Evolutionary conservation across 92 coral and sea anemone genomes (phyloP), one percentile per base, ranked within the genome.

Genomic region (Epizoanthus rinbou): DNA sequence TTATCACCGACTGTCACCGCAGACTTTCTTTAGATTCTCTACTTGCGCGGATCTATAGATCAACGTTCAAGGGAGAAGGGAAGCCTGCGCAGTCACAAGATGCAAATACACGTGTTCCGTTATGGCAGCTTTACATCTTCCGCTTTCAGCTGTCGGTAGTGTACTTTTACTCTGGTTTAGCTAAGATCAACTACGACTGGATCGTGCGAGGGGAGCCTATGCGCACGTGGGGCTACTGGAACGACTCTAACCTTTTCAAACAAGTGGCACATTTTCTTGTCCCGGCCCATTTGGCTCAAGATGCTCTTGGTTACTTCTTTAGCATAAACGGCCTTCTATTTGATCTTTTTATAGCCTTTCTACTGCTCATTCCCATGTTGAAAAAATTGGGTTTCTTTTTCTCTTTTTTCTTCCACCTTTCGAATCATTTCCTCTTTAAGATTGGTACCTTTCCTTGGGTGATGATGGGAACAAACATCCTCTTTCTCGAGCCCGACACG

Each of bases 371-470:
- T 15, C 81, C 91, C 7, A 79, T 56, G 52, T 78, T 85, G 35
- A 64, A 86, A 16, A 63, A 56, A 15, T 11, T 75, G 4, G 91
- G 88, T 3, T 69, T 88, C n/a, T 8, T 66, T 4, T 54, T 80
- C 16, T 64, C 85, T 21, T 28, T 80, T 8, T 56, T 64, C 23
- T 88, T 88, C 56, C 91, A 88, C 33, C 69, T 84, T 6, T 80
- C 86, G 50, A 88, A 88, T 50, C 91, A 88, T 39, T 88, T 72
- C 58, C 81, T 88, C 15, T 88, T 88, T 76, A 85, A 53, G 45
- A 88, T 88, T 37, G 91, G 91, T 5, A 88, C 91, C 3, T 88
- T 88, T 74, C 91, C 91, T n/a, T 88, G 91, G 91, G 87, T 88
- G 6, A 88, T 88, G 91, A 88, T 88, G 73, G 81, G 73, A 6